Conservation (phyloP, 2,113 vertebrate genomes). For the Dasyurus viverrinus region DNA sequence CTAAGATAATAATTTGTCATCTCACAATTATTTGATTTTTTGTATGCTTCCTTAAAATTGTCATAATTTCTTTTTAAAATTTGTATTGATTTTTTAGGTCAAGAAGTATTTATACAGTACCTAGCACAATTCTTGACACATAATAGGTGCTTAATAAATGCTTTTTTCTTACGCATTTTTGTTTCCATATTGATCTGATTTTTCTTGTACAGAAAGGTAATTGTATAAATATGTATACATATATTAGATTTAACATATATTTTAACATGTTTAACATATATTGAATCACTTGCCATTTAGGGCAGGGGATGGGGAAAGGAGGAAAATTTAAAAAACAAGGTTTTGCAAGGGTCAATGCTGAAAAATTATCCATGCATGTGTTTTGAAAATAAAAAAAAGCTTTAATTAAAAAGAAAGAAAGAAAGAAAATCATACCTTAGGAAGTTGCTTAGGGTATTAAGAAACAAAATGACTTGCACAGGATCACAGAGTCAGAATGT, state of each 20-base stretch:
- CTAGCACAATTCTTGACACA: background rate
- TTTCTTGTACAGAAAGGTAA: no score
- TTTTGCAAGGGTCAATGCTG: no score
- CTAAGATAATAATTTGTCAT: slow-evolving; percentile 58
- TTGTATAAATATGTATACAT: no score
- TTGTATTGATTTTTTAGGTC: background rate
- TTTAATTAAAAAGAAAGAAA: no score
- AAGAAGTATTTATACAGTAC: background rate
- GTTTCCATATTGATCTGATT: no score
- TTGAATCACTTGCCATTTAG: no score
- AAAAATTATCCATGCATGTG: no score
- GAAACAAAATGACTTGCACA: background rate
- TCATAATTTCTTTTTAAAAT: background rate
- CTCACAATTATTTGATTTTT: slow-evolving; percentile 63
- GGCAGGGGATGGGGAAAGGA: no score
- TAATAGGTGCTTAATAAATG: background rate
- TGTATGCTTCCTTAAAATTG: slow-evolving; percentile 46
- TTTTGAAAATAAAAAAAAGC: no score
- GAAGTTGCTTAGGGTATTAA: background rate
- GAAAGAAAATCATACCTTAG: background rate
- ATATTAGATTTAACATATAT: no score
- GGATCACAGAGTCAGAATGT: background rate
- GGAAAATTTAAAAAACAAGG: no score
- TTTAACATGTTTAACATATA: no score
- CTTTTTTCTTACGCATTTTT: background rate